phyloP scores from a whole-genome alignment of 2,888 invertebrate species.

The Vannuccia rotundouncinata region DNA sequence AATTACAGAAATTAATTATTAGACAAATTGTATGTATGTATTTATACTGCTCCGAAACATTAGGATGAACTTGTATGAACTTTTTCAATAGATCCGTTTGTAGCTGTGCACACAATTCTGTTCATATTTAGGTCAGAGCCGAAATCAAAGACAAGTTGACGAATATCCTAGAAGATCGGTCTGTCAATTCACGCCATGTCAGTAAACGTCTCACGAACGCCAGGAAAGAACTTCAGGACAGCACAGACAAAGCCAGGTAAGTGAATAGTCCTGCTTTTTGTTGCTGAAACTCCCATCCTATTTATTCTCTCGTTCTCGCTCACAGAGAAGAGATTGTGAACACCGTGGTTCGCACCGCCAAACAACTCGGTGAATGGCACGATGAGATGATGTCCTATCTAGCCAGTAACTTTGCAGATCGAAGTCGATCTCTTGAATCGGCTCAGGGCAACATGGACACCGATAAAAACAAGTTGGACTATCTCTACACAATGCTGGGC shows the following conservation, averaged over 20 bases:
- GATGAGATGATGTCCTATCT: background rate
- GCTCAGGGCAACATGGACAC: background rate
- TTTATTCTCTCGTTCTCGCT: too few relatives aligned
- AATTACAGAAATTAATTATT: too few relatives aligned
- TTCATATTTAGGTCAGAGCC: background rate
- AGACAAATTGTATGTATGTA: too few relatives aligned
- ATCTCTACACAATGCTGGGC: background rate
- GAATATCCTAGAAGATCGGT: background rate
- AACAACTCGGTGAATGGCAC: background rate
- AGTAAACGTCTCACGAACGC: background rate
- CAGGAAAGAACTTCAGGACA: background rate
- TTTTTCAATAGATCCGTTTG: too few relatives aligned
- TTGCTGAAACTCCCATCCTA: background rate
- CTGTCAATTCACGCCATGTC: background rate
- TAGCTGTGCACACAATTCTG: too few relatives aligned
- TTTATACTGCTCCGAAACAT: too few relatives aligned
- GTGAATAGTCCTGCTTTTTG: background rate
- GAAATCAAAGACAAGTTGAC: background rate
- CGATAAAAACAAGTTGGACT: background rate
- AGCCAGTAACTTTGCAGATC: background rate
- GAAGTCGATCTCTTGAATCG: background rate
- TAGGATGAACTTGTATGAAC: too few relatives aligned
- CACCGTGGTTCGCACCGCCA: background rate
- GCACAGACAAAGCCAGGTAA: background rate
- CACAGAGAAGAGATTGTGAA: background rate